Percentiles rank a stretch among this genome's conserved stretches.
These are phyloP conservation scores for Imbricaverruca yamaguchii DNA, from an alignment of 2,888 invertebrate species.

Conservation along the genomic window DNA sequence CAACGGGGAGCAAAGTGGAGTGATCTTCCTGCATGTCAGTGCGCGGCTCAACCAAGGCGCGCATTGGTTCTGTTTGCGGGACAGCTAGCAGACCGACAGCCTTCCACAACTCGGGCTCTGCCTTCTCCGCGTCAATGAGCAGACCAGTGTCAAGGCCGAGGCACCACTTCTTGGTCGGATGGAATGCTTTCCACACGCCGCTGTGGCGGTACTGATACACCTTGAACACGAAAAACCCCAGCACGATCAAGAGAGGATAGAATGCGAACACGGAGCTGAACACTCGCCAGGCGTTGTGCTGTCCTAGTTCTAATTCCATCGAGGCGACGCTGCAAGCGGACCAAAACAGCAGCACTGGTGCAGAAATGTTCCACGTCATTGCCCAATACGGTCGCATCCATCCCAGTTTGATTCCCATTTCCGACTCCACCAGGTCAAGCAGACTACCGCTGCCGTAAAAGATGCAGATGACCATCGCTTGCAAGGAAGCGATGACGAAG, in stretches of 20 bases:
- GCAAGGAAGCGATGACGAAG: not conserved
- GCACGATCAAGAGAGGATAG: not conserved
- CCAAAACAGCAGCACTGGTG: not conserved
- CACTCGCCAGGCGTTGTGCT: not conserved
- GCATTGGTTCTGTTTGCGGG: no score
- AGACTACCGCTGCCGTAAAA: not conserved
- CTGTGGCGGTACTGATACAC: not conserved
- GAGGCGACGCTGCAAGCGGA: not conserved
- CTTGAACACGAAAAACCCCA: not conserved
- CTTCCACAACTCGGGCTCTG: not conserved
- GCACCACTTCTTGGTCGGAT: constrained; percentile 12
- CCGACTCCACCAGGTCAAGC: not conserved
- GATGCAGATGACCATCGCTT: not conserved
- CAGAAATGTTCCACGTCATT: not conserved
- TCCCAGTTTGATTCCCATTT: not conserved
- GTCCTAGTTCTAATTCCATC: no score
- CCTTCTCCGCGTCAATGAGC: not conserved
- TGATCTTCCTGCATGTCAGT: no score
- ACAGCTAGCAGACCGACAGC: not conserved
- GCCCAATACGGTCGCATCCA: not conserved
- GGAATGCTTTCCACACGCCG: not conserved
- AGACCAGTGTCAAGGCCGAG: not conserved
- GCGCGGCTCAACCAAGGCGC: no score
- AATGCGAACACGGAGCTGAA: not conserved
- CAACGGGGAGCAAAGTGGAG: not conserved